Conservation (phyloP, 92 coral and sea anemone species). For the Parazoanthus darwini region DNA sequence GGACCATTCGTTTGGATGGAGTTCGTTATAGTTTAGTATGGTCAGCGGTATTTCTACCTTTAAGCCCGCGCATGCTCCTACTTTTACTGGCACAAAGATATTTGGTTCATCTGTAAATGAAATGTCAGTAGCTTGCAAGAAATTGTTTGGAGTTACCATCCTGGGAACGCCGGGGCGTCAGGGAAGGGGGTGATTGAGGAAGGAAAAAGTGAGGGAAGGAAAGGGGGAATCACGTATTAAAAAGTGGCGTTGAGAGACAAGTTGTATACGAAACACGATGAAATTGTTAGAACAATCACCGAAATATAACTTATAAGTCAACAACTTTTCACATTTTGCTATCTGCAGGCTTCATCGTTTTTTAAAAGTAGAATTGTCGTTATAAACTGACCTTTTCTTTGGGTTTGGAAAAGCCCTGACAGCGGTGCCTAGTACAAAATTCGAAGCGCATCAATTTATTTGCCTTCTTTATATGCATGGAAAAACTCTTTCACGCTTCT, state of each 20-base stretch:
- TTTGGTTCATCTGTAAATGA: constrained; percentile 69
- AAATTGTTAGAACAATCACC: too few relatives aligned
- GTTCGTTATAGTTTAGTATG: constrained; percentile 35
- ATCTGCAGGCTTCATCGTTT: too few relatives aligned
- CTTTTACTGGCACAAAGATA: constrained; percentile 60
- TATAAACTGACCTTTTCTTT: too few relatives aligned
- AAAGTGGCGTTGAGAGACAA: too few relatives aligned
- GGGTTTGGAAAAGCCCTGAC: neutral
- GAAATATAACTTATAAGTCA: neutral
- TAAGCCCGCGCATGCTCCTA: constrained; percentile 58
- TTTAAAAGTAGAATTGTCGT: too few relatives aligned
- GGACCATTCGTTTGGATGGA: constrained; percentile 51
- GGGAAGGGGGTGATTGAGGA: too few relatives aligned
- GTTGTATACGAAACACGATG: too few relatives aligned
- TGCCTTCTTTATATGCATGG: neutral
- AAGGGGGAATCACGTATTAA: too few relatives aligned
- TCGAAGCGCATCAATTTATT: neutral
- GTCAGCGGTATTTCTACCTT: constrained; percentile 35
- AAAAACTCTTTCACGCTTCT: neutral
- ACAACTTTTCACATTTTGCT: too few relatives aligned
- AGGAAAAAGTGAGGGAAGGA: too few relatives aligned
- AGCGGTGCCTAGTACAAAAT: neutral
- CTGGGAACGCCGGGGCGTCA: too few relatives aligned
- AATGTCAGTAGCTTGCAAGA: neutral
- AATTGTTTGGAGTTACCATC: neutral